phyloP scores from a whole-genome alignment of 2,113 vertebrate species.

The Fulmarus glacialis region DNA sequence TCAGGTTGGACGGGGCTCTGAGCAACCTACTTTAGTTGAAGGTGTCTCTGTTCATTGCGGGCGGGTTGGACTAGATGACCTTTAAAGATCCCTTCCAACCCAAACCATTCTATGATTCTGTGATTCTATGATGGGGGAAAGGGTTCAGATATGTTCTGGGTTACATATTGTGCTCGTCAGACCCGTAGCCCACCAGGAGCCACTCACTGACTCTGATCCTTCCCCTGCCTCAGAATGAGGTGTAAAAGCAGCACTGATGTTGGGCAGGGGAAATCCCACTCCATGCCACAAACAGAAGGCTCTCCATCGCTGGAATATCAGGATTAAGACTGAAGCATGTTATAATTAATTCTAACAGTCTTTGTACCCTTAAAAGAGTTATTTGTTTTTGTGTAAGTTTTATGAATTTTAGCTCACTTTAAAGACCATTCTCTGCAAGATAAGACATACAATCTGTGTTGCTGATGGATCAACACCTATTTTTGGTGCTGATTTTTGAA shows the following conservation, averaged over 20 bases:
- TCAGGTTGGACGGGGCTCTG: accelerated
- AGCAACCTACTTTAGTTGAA: background rate
- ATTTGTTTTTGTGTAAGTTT: background rate
- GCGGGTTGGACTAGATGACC: too few species aligned
- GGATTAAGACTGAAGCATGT: background rate
- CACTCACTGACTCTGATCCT: background rate
- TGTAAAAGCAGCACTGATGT: background rate
- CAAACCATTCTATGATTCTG: background rate
- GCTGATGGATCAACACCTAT: background rate
- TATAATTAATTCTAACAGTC: background rate
- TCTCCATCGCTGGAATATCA: background rate
- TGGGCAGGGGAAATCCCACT: background rate
- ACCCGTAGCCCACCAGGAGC: background rate
- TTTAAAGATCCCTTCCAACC: background rate
- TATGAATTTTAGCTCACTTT: background rate
- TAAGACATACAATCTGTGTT: background rate
- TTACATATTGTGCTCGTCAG: background rate
- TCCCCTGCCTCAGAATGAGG: accelerated
- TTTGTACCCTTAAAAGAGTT: background rate
- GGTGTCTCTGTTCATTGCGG: background rate
- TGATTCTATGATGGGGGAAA: background rate
- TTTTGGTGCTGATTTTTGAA: background rate
- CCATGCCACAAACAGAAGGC: background rate
- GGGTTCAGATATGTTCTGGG: background rate
- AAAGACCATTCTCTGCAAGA: background rate